Conservation (phyloP, 2,888 invertebrate genomes). For the Hybos culiciformis region DNA sequence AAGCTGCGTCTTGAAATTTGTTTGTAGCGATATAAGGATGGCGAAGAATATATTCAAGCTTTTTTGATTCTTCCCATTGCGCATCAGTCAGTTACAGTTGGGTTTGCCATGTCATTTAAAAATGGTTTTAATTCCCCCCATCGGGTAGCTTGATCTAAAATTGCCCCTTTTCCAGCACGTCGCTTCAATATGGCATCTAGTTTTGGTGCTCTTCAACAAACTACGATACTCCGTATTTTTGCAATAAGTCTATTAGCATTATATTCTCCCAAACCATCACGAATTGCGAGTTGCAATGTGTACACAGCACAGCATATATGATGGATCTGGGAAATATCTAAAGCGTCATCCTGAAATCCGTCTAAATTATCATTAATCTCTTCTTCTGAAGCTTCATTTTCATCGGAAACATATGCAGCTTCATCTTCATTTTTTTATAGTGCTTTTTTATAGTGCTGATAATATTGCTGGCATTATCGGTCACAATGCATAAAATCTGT, state of each 20-base stretch:
- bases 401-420: constrained; percentile 1
- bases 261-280: background rate
- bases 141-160: constrained; percentile 2
- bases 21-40: background rate
- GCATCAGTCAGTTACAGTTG: background rate
- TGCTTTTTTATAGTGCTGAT: background rate
- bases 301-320: constrained; percentile 1
- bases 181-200: constrained; percentile 1
- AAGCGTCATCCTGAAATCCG: constrained; percentile 3
- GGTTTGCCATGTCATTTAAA: constrained; percentile 3
- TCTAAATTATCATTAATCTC: constrained; percentile 2
- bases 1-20: background rate
- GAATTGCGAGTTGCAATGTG: background rate
- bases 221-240: background rate
- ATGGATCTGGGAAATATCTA: constrained; percentile 1
- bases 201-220: background rate
- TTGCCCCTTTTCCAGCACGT: constrained; percentile 3
- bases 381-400: constrained; percentile 2
- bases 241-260: background rate
- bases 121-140: constrained; percentile 1
- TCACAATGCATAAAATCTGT: background rate
- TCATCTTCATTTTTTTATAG: constrained; percentile 3
- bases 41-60: background rate
- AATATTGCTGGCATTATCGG: constrained; percentile 2
- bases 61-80: background rate